Evolutionary conservation across 2,113 vertebrate genomes (phyloP).

Genomic region (Sitta europaea): DNA sequence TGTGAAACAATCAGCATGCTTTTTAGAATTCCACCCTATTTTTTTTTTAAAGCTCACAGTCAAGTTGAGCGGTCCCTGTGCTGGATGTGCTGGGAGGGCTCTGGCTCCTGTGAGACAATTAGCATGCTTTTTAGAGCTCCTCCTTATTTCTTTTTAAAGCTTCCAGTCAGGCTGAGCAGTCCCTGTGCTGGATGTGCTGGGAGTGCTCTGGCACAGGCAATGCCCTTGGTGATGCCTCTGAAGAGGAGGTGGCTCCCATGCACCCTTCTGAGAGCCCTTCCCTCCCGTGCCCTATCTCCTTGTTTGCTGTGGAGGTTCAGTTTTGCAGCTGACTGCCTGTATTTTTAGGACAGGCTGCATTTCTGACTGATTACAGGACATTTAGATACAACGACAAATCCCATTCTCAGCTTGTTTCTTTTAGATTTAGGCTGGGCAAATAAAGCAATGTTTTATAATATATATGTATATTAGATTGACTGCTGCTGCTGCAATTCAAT

Average conservation of each 20-base stretch:
- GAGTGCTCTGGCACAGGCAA: not conserved
- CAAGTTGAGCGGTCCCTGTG: not conserved
- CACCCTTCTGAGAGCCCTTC: not conserved
- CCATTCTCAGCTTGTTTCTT: not conserved
- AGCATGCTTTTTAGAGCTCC: not conserved
- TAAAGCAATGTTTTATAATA: not conserved
- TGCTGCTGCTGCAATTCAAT: not conserved
- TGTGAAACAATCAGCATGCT: not conserved
- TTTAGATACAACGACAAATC: not conserved
- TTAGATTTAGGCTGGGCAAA: not conserved
- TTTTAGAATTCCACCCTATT: not conserved
- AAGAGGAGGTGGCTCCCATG: not conserved
- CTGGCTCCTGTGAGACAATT: not conserved
- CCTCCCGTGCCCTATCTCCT: not conserved
- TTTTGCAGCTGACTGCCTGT: not conserved
- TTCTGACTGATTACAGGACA: not conserved
- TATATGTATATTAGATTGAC: not conserved
- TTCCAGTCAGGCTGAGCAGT: not conserved
- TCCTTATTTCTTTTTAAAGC: not conserved
- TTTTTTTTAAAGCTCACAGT: not conserved
- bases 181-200: not conserved
- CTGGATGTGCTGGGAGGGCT: not conserved
- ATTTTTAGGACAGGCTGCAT: not conserved
- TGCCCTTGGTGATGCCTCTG: not conserved
- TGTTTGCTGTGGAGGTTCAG: not conserved